Base-by-base conservation (phyloP, 1,140 invertebrate species). In the Limonius californicus region DNA sequence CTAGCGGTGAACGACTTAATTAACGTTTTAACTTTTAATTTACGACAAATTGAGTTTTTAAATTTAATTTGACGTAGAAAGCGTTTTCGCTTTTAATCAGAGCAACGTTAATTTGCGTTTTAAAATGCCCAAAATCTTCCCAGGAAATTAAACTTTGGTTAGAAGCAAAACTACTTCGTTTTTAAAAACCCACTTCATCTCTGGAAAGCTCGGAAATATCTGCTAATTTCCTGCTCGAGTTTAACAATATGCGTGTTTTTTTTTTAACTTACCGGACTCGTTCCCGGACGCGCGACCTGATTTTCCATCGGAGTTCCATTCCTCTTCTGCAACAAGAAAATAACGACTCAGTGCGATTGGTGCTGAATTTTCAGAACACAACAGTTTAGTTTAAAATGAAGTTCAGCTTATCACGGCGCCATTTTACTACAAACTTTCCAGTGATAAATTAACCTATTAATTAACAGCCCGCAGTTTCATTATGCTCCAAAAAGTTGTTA, bases 261-360 rank as follows among this genome's bases (percentile, higher is more conserved):
- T 18, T 45, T 6, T 12, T 39, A 57, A 77, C 78, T 78, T 70
- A 79, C 78, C 75, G 63, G 74, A 70, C 53, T 77, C 75, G 63
- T 66, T 75, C 30, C 71, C 70, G 27, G 72, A 70, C 30, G 70
- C 73, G 54, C 76, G 73, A 45, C 76, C 72, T 32, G 74, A 72
- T 67, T 78, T 79, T 54, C 77, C 74, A 70, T 78, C 77, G 27
- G 75, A 69, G 66, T 76, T 78, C 78, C 78, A 79, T 70, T 79
- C 78, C 69, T 79, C 78, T 59, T 79, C 78, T 79, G 72, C 63
- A 79, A 79, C 60, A 68, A 69, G 16, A 14, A 16, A 50, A 50
- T 50, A 50, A 50, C n/a, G n/a, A n/a, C 16, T 50, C 6, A 21
- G 20, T 18, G 16, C 23, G 23, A 9, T 27, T 27, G 23, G 23